Conservation (phyloP, 2,888 invertebrate species). For the Pseudeuparius sepicola region DNA sequence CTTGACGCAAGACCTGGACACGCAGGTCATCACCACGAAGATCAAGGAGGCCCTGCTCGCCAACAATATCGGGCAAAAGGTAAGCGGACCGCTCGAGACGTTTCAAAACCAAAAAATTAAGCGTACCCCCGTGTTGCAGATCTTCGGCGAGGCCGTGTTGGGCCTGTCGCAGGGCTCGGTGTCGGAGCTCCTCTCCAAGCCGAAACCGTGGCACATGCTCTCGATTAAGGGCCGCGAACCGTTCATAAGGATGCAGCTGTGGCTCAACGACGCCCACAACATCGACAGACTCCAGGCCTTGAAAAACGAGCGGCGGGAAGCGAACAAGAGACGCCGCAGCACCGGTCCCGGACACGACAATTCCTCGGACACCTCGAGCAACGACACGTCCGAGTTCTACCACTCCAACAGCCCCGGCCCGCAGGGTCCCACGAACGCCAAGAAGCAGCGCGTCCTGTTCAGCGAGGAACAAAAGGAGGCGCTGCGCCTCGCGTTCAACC, state of each 20-base stretch:
- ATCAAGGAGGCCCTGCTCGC: slow-evolving; percentile 94
- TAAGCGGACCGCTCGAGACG: too few species aligned
- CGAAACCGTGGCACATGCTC: slow-evolving; percentile 98
- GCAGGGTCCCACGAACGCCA: slow-evolving; percentile 69
- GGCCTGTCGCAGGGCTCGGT: slow-evolving; percentile 95
- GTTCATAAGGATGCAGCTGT: slow-evolving; percentile 92
- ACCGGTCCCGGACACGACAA: slow-evolving; percentile 78
- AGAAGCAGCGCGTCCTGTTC: slow-evolving; percentile 92
- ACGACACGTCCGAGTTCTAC: slow-evolving; percentile 82
- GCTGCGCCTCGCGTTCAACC: slow-evolving; percentile 81
- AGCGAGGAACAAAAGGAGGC: slow-evolving; percentile 98
- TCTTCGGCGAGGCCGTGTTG: slow-evolving; percentile 95
- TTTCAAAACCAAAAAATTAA: too few species aligned
- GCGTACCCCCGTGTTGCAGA: too few species aligned
- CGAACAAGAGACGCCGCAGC: slow-evolving; percentile 79
- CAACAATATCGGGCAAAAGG: slow-evolving; percentile 96
- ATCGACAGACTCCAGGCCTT: slow-evolving; percentile 85
- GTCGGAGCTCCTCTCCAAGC: slow-evolving; percentile 92
- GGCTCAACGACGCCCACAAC: slow-evolving; percentile 93
- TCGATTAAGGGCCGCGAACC: slow-evolving; percentile 96
- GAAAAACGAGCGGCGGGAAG: slow-evolving; percentile 84
- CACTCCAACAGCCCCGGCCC: slow-evolving; percentile 77
- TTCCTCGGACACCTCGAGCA: slow-evolving; percentile 79
- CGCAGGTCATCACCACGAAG: slow-evolving; percentile 90
- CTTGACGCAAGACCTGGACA: slow-evolving; percentile 90